Percentiles rank a stretch among this genome's conserved stretches.
Evolutionary conservation across 2,797 vertebrate species (phyloP).

Genomic region (Brachyrhaphis roseni): DNA sequence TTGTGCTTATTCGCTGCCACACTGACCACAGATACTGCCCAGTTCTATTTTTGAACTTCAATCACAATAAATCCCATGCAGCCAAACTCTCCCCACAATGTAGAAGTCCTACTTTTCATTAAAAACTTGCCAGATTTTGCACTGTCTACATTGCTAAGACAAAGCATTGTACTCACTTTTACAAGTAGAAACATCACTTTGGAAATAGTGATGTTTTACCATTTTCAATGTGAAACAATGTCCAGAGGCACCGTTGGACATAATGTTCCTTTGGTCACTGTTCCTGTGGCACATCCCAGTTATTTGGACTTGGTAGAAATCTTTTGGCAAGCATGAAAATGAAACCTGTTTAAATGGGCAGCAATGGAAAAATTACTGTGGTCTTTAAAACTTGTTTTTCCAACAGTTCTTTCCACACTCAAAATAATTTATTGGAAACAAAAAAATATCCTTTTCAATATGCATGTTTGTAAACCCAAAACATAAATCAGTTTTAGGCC

Average conservation of each 20-base stretch:
- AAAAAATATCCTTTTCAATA: not conserved
- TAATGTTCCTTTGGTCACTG: not conserved
- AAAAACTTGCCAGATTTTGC: slow-evolving; percentile 7
- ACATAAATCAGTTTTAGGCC: slow-evolving; percentile 2
- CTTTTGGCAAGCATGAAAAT: slow-evolving; percentile 1
- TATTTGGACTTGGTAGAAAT: not conserved
- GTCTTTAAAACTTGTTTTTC: not conserved
- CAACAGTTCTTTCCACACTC: not conserved
- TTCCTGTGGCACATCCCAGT: not conserved
- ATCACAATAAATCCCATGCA: slow-evolving; percentile 30
- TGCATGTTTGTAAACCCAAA: slow-evolving; percentile 2
- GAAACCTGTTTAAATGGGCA: not conserved
- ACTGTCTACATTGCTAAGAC: slow-evolving; percentile 20
- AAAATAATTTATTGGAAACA: not conserved
- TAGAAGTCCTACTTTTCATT: slow-evolving; percentile 43
- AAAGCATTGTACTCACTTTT: slow-evolving; percentile 25
- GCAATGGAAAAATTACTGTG: not conserved
- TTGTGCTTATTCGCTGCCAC: slow-evolving; percentile 36
- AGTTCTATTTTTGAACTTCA: slow-evolving; percentile 47
- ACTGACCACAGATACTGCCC: slow-evolving; percentile 46
- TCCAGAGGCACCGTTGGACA: not conserved
- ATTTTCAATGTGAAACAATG: too few species aligned
- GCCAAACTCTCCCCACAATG: slow-evolving; percentile 29
- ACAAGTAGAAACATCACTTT: too few species aligned
- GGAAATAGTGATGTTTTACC: too few species aligned